Percentiles rank a stretch among this genome's conserved stretches.
Conservation (phyloP, 1,140 invertebrate species). For the Drosophila yakuba region DNA sequence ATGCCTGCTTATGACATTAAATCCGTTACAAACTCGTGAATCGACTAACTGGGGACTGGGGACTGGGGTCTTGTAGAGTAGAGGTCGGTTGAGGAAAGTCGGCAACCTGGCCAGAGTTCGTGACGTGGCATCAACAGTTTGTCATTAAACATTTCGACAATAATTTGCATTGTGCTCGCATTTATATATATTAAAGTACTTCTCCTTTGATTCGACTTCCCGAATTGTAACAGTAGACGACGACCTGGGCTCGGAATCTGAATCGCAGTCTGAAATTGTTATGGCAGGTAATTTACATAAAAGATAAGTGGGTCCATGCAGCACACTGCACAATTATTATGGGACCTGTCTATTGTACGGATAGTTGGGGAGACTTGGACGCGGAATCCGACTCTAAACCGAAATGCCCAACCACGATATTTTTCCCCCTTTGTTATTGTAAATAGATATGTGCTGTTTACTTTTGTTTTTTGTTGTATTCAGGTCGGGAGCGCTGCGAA, state of each 20-base stretch:
- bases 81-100: conserved; percentile 3
- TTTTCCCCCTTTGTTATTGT: conserved; percentile 60
- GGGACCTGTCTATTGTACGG: conserved; percentile 69
- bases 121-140: conserved; percentile 84
- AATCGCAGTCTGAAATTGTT: conserved; percentile 56
- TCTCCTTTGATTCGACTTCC: conserved; percentile 64
- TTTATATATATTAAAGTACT: conserved; percentile 47
- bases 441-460: conserved; percentile 50
- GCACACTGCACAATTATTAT: conserved; percentile 73
- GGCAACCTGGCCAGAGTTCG: conserved; percentile 63
- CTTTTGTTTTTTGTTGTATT: conserved; percentile 16
- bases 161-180: conserved; percentile 77
- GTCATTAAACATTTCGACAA: conserved; percentile 84
- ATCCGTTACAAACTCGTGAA: conserved; percentile 84
- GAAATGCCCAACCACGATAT: conserved; percentile 55
- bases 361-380: conserved; percentile 38
- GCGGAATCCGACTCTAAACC: conserved; percentile 1
- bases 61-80: too few species aligned
- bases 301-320: conserved; percentile 67
- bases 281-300: conserved; percentile 82
- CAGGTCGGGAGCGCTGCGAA: conserved; percentile 25
- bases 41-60: conserved; percentile 25
- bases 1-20: conserved; percentile 49
- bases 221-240: conserved; percentile 70
- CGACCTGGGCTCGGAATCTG: conserved; percentile 12